Evolutionary conservation across 2,113 vertebrate genomes (phyloP).

Genomic region (Corythornis cristatus): DNA sequence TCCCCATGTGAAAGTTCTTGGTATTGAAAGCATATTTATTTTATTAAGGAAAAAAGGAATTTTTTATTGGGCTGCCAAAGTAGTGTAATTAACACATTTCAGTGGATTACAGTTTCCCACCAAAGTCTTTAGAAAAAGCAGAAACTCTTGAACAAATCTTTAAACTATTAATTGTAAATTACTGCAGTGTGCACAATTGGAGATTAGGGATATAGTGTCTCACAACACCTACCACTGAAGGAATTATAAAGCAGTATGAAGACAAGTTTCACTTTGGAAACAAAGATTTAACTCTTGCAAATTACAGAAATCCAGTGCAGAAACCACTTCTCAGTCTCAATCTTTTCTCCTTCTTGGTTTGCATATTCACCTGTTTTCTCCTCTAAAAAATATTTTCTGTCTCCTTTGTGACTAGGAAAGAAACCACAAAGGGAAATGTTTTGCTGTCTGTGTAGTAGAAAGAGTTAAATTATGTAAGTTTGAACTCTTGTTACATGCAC

Average conservation of each 20-base stretch:
- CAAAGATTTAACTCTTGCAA: background rate
- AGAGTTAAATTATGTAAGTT: background rate
- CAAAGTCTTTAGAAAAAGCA: background rate
- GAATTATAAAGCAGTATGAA: background rate
- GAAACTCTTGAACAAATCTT: background rate
- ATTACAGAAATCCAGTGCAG: background rate
- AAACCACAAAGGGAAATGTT: background rate
- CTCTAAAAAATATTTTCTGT: background rate
- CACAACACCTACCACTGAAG: background rate
- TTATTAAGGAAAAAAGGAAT: background rate
- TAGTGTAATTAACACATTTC: background rate
- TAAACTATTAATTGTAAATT: background rate
- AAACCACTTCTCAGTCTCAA: background rate
- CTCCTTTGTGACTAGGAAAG: background rate
- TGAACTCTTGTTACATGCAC: background rate
- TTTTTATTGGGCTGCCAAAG: background rate
- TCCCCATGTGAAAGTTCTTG: background rate
- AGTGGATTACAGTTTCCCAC: background rate
- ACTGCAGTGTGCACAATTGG: background rate
- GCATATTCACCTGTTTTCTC: background rate
- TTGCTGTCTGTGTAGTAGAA: background rate
- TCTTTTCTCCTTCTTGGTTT: background rate
- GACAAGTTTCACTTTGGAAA: background rate
- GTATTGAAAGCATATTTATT: constrained; percentile 3
- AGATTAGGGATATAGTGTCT: background rate